These are phyloP conservation scores for Lymantria monacha DNA, from an alignment of 2,888 invertebrate species.

Conservation along the genomic window DNA sequence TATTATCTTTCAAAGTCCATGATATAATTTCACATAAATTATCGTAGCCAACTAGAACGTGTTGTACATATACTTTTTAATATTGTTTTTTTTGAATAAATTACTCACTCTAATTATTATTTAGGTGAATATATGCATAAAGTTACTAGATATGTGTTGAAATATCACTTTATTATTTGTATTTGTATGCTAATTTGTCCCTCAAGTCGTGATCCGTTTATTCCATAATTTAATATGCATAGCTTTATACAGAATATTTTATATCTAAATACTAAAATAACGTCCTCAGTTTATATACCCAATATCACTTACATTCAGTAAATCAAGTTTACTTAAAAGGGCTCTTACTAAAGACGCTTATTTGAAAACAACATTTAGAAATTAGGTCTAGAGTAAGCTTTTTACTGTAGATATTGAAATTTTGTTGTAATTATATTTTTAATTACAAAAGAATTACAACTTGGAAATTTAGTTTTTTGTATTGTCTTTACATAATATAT, in stretches of 20 bases:
- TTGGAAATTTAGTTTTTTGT: too few relatives aligned
- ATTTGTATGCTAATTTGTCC: neutral
- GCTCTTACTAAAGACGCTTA: constrained; percentile 1
- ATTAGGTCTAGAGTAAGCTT: neutral
- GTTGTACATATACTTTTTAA: constrained; percentile 26
- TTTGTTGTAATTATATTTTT: too few relatives aligned
- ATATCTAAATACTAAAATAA: neutral
- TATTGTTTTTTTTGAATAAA: constrained; percentile 30
- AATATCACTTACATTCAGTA: constrained; percentile 1
- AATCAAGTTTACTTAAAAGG: constrained; percentile 12
- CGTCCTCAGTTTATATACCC: neutral
- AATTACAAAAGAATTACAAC: too few relatives aligned
- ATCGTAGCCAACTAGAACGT: constrained; percentile 28
- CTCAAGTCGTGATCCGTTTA: neutral
- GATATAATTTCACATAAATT: constrained; percentile 28
- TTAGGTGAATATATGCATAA: constrained; percentile 29
- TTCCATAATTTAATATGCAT: neutral
- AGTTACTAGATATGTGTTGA: constrained; percentile 23
- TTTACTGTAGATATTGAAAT: too few relatives aligned
- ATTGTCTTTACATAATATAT: too few relatives aligned
- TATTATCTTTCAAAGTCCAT: constrained; percentile 11
- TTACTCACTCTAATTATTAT: constrained; percentile 43
- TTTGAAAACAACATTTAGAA: neutral
- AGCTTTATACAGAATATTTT: neutral
- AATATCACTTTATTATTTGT: constrained; percentile 8